Conservation (phyloP, 2,888 invertebrate species). For the Hirtodrosophila trivittata region DNA sequence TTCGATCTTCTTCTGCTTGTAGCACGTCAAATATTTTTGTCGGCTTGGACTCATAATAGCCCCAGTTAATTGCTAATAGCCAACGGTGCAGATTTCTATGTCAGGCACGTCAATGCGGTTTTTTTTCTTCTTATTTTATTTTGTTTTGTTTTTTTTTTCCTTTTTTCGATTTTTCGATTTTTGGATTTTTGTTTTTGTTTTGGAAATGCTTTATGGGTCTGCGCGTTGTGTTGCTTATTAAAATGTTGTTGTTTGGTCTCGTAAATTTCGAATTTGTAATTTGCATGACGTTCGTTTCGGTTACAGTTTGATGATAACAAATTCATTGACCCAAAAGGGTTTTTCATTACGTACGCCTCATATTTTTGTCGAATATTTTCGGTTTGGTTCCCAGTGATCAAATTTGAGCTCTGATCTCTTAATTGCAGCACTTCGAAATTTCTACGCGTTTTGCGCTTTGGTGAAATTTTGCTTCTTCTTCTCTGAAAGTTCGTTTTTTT, state of each 20-base stretch:
- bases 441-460: conserved; percentile 40
- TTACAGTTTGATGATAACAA: conserved; percentile 75
- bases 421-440: conserved; percentile 48
- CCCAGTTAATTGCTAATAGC: conserved; percentile 80
- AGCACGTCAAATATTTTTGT: conserved; percentile 72
- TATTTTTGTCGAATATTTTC: conserved; percentile 41
- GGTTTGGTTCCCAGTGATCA: conserved; percentile 52
- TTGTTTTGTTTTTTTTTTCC: conserved; percentile 1
- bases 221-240: conserved; percentile 55
- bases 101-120: conserved; percentile 68
- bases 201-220: conserved; percentile 16
- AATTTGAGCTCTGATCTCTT: conserved; percentile 46
- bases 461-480: conserved; percentile 40
- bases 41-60: conserved; percentile 69
- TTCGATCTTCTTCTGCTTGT: conserved; percentile 79
- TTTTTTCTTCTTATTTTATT: conserved; percentile 1
- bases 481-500: background rate
- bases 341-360: conserved; percentile 65
- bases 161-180: background rate
- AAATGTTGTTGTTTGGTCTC: conserved; percentile 50
- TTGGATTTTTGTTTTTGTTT: background rate
- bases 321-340: conserved; percentile 76
- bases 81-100: conserved; percentile 79
- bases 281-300: conserved; percentile 77
- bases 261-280: conserved; percentile 62